A percentile compares a stretch with the other conserved stretches of the same genome.
Conservation (phyloP, 2,797 vertebrate genomes). For the Sebastes dallii region DNA sequence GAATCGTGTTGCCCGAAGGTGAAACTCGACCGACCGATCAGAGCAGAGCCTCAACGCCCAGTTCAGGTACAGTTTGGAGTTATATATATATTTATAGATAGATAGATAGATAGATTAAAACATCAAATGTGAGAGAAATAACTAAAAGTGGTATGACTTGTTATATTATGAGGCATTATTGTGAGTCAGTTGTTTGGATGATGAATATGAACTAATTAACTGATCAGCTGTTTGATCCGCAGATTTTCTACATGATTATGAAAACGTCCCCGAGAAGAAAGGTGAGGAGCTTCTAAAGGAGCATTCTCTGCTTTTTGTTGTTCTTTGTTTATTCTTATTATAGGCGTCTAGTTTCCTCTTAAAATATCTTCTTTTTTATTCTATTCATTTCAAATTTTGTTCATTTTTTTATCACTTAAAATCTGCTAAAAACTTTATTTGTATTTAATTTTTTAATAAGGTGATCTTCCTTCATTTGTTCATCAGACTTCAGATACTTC, state of each 20-base stretch:
- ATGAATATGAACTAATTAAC: not conserved
- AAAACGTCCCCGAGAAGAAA: slow-evolving; percentile 26
- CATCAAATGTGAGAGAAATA: not conserved
- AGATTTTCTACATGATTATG: slow-evolving; percentile 47
- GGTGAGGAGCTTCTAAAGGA: slow-evolving; percentile 17
- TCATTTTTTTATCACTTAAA: not conserved
- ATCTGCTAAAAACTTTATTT: not conserved
- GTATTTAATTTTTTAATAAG: too few relatives aligned
- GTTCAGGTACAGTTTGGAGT: slow-evolving; percentile 56
- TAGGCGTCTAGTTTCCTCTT: not conserved
- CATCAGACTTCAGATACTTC: not conserved
- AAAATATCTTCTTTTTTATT: not conserved
- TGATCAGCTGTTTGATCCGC: slow-evolving; percentile 4
- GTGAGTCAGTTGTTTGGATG: too few relatives aligned
- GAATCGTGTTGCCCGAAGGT: slow-evolving; percentile 57
- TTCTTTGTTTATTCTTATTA: not conserved
- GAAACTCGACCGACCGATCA: not conserved
- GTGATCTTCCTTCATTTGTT: not conserved
- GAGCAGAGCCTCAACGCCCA: slow-evolving; percentile 58
- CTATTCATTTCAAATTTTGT: not conserved
- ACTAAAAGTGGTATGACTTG: not conserved
- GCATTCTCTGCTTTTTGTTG: not conserved
- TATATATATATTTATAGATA: too few relatives aligned
- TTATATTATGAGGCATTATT: not conserved
- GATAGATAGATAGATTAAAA: too few relatives aligned